Percentiles rank a stretch among this genome's conserved stretches.
phyloP scores from a whole-genome alignment of 2,797 vertebrate species.

The Siniperca undulata region DNA sequence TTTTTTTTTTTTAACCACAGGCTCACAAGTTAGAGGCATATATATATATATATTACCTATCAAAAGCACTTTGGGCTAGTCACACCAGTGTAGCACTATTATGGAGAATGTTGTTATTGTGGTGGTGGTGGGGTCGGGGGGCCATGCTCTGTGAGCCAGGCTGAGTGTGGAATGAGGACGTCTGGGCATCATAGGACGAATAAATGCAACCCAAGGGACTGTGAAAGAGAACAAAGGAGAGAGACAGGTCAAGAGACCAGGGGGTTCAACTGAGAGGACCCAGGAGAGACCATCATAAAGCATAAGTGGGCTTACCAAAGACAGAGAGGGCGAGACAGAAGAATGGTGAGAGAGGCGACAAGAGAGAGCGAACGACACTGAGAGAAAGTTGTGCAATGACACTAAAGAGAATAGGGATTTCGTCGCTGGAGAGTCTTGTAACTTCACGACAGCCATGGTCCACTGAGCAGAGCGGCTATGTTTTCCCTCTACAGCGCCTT shows the following conservation, averaged over 20 bases:
- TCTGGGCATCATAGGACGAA: conserved; percentile 55
- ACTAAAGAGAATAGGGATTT: conserved; percentile 60
- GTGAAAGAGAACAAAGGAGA: conserved; percentile 51
- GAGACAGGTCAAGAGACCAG: conserved; percentile 18
- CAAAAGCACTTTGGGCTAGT: too few species aligned
- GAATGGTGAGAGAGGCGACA: background rate
- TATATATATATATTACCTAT: too few species aligned
- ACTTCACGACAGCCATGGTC: conserved; percentile 31
- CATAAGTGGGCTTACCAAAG: conserved; percentile 43
- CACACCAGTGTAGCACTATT: too few species aligned
- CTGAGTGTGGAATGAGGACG: conserved; percentile 2
- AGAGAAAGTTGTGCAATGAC: conserved; percentile 36
- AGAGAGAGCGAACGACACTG: conserved; percentile 3
- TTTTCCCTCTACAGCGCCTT: conserved; percentile 6
- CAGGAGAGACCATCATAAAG: conserved; percentile 61
- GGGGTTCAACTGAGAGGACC: conserved; percentile 50
- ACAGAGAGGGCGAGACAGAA: conserved; percentile 25
- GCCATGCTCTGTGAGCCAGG: too few species aligned
- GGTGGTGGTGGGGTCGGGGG: too few species aligned
- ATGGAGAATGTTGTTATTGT: too few species aligned
- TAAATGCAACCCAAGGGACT: conserved; percentile 45
- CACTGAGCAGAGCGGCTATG: conserved; percentile 32
- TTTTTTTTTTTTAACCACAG: too few species aligned
- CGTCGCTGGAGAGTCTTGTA: conserved; percentile 37
- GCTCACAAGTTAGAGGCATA: too few species aligned